Conservation (phyloP, 2,113 vertebrate genomes). For the Verasper variegatus region DNA sequence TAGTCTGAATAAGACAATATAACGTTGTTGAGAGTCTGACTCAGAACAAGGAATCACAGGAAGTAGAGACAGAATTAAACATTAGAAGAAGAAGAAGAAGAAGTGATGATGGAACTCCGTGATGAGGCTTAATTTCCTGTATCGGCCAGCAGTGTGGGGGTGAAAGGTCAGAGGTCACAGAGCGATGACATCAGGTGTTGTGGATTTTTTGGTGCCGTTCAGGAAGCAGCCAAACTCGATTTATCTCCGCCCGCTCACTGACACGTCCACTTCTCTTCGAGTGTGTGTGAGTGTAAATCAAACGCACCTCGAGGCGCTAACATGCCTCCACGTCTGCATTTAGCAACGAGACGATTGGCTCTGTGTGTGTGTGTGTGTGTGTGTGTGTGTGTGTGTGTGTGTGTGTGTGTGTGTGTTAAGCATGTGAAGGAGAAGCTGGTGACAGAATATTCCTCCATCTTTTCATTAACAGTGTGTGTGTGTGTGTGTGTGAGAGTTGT, state of each 20-base stretch:
- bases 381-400: conserved; percentile 9
- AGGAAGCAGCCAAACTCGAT: conserved; percentile 2
- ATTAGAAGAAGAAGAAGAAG: too few species aligned
- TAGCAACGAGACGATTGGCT: background rate
- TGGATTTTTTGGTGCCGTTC: background rate
- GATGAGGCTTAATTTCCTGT: too few species aligned
- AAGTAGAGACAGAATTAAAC: too few species aligned
- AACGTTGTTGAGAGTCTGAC: too few species aligned
- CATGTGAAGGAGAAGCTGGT: too few species aligned
- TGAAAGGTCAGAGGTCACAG: conserved; percentile 29
- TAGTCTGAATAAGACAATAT: too few species aligned
- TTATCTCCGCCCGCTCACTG: conserved; percentile 17
- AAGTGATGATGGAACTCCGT: too few species aligned
- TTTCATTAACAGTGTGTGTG: conserved; percentile 9
- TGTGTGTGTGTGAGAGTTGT: conserved; percentile 15
- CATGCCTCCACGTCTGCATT: conserved; percentile 14
- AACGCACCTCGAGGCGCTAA: conserved; percentile 14
- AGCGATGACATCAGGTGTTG: conserved; percentile 16
- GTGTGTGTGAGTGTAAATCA: conserved; percentile 48
- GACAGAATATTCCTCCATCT: too few species aligned
- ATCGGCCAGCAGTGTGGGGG: background rate
- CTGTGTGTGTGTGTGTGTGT: conserved; percentile 11
- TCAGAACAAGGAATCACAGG: too few species aligned
- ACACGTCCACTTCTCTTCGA: conserved; percentile 21
- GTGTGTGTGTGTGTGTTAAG: conserved; percentile 1